Evolutionary conservation across 2,888 invertebrate genomes (phyloP), one percentile per base, ranked within the genome.

Genomic region (Spicauda simplicius): DNA sequence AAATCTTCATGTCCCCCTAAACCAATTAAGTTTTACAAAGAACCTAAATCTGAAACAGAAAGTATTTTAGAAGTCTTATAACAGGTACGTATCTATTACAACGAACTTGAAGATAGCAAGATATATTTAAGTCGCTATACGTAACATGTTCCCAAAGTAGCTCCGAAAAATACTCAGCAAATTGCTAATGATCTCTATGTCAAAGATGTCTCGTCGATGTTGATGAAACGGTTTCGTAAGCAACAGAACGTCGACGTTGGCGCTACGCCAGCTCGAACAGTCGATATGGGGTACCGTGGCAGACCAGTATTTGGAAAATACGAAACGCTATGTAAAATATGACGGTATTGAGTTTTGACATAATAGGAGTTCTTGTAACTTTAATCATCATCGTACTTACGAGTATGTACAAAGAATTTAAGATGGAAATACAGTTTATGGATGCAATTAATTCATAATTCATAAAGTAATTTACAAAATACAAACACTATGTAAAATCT

Each of bases 211-310:
- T 76, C 80, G 77, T 76, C 74, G 70, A 72, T 76, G 77, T 79
- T 83, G 83, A 85, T 79, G 79, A 77, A 82, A 75, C 76, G 77
- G 76, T 83, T 78, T 79, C 75, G 77, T 77, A 79, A 82, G 78
- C 77, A 77, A 73, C 74, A 72, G 73, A 65, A 72, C 62, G 72
- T 70, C 71, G 70, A 33, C 53, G 71, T 75, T 87, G 88, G 86
- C 86, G 66, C 54, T 1, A 41, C 69, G 87, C 87, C 88, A 88
- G 75, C 71, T 74, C 72, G 75, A 77, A 80, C 78, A 78, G 76
- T 53, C 54, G 66, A 60, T 61, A 66, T 65, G 58, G 25, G 41
- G 10, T 18, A 58, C 16, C 14, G 14, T 53, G 14, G 50, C 37
- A 52, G 57, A 48, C 45, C 25, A 25, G 16, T n/a, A 20, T 52